Evolutionary conservation across 2,113 vertebrate species (phyloP).

Genomic region (Cinclus cinclus): DNA sequence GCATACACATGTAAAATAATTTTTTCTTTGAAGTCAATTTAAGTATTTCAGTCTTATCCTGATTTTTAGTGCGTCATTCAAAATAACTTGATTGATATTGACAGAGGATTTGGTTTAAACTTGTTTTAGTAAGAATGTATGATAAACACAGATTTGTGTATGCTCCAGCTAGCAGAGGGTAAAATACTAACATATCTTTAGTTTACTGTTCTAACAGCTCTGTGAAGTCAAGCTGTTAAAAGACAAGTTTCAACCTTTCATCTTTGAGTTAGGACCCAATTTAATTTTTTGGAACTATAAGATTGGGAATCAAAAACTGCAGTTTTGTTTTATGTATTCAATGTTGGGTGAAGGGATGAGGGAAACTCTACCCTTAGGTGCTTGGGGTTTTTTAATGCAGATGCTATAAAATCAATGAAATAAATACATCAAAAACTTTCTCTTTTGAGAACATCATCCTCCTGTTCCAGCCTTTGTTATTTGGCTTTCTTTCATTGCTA

Average conservation of each 20-base stretch:
- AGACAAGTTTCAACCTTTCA: neutral
- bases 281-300: neutral
- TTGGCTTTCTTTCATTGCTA: neutral
- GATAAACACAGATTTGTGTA: neutral
- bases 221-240: neutral
- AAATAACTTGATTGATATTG: neutral
- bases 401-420: neutral
- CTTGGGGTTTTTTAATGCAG: neutral
- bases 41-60: neutral
- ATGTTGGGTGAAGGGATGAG: neutral
- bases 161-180: neutral
- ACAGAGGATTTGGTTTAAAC: neutral
- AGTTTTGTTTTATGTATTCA: neutral
- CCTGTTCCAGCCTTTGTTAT: neutral
- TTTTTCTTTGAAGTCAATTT: neutral
- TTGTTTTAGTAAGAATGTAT: neutral
- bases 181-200: neutral
- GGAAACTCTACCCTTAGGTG: neutral
- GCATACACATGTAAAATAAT: neutral
- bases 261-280: neutral
- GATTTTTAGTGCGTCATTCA: neutral
- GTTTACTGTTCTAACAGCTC: neutral
- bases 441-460: neutral
- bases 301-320: neutral
- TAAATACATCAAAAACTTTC: neutral